These are phyloP conservation scores for Drosophila insularis DNA, from an alignment of 1,140 invertebrate species.

Conservation along the genomic window DNA sequence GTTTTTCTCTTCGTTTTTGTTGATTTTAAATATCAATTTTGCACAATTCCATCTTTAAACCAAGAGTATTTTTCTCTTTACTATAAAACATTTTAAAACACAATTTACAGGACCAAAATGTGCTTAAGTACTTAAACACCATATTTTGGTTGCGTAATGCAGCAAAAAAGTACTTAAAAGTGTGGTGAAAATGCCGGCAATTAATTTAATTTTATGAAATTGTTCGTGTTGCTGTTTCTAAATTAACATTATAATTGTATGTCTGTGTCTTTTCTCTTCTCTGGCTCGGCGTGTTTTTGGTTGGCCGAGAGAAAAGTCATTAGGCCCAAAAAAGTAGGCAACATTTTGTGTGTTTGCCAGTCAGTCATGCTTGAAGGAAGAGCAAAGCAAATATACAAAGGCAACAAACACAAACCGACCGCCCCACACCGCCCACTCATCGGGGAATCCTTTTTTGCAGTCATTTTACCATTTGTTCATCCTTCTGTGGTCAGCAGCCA, in stretches of 20 bases:
- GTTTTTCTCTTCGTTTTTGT: not conserved
- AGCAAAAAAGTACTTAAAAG: not conserved
- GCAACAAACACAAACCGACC: not conserved
- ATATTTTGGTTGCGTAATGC: not conserved
- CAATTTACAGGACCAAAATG: no score
- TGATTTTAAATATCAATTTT: no score
- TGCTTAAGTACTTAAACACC: not conserved
- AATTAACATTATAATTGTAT: conserved; percentile 5
- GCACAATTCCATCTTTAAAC: no score
- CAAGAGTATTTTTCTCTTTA: no score
- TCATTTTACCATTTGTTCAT: not conserved
- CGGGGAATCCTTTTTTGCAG: conserved; percentile 5
- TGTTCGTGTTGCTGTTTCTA: not conserved
- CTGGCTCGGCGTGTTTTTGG: not conserved
- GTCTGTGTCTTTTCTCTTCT: not conserved
- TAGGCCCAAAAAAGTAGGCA: conserved; percentile 36
- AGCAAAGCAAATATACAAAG: conserved; percentile 18
- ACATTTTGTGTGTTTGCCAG: conserved; percentile 44
- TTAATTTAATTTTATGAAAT: conserved; percentile 1
- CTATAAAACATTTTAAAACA: no score
- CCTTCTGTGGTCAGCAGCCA: not conserved
- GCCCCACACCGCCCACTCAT: not conserved
- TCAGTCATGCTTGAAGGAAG: not conserved
- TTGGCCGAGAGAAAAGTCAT: conserved; percentile 1
- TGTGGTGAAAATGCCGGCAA: not conserved